Base-by-base conservation (phyloP, 1,140 invertebrate species). In the Schlechtendalia chinensis region DNA sequence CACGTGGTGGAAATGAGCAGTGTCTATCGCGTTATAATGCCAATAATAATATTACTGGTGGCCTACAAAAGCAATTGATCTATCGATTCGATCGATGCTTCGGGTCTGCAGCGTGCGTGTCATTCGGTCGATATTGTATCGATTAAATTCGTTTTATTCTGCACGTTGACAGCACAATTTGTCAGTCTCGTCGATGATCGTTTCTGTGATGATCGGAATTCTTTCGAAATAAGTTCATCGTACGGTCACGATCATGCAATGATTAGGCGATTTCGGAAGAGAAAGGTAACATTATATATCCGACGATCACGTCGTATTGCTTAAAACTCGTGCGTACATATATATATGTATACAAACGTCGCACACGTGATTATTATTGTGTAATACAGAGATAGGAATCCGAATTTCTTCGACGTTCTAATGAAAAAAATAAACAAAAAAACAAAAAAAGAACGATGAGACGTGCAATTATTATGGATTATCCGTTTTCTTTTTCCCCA, bases 201-300 rank as follows among this genome's bases (percentile, higher is more conserved):
- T n/a, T n/a, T n/a, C 17, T 29, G 10, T 71, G 14, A 71, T 53
- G n/a, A 71, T n/a, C 19, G 47, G 2, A 53, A 27, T 53, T 10
- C 47, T 53, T 71, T 53, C 11, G 45, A 53, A 71, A 71, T 71
- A 71, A 27, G 5, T 27, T 71, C 17, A 50, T 71, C 47, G 27
- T 53, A 53, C 22, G 24, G 24, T 71, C 67, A 71, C 67, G 45
- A 71, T 53, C 67, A 45, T 45, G 10, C 4, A 4, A 71, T 71
- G 6, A 50, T 69, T 16, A 1, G 47, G 24, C 16, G 47, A 53
- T 6, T 22, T 27, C 14, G 19, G 67, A 71, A 71, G 67, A 53
- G 67, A 71, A 71, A 71, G 67, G 45, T n/a, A 8, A 16, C 3
- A 39, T 39, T 50, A 2, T 19, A 3, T 29, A n/a, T 19, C n/a